These are phyloP conservation scores for Ceratina japonica DNA, from an alignment of 1,140 invertebrate genomes.

Conservation along the genomic window DNA sequence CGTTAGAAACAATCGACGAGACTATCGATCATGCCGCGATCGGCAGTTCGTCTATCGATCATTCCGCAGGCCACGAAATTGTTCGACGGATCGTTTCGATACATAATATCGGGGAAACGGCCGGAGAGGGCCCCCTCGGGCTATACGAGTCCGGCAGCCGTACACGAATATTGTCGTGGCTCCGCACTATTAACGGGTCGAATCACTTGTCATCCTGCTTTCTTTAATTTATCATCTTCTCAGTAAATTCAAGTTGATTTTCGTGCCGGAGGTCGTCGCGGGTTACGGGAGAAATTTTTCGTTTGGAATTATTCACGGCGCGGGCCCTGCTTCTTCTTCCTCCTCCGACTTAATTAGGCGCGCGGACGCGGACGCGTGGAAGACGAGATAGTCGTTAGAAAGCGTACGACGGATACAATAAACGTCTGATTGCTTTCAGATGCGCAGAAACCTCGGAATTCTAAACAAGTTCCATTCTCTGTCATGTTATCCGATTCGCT, in stretches of 20 bases:
- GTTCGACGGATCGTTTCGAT: conserved; percentile 7
- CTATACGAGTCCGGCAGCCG: not conserved
- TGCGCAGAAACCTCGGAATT: not conserved
- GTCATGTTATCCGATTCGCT: not conserved
- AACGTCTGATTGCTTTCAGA: conserved; percentile 25
- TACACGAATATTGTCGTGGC: conserved; percentile 23
- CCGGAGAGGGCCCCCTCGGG: not conserved
- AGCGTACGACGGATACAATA: conserved; percentile 26
- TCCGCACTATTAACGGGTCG: not conserved
- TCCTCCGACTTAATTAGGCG: conserved; percentile 40
- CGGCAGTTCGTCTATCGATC: conserved; percentile 61
- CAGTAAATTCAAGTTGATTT: conserved; percentile 10
- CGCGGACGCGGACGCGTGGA: not conserved
- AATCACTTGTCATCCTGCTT: conserved; percentile 25
- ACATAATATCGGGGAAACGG: not conserved
- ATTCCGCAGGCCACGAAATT: conserved; percentile 38
- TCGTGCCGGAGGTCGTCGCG: conserved; percentile 15
- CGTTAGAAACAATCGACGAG: conserved; percentile 65
- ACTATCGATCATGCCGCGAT: conserved; percentile 63
- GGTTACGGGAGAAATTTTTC: conserved; percentile 57
- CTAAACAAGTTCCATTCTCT: not conserved
- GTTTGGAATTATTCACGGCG: conserved; percentile 30
- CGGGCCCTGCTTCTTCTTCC: not conserved
- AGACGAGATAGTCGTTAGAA: conserved; percentile 32
- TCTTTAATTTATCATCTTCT: conserved; percentile 49